A percentile compares a stretch with the other conserved stretches of the same genome.
These are phyloP conservation scores for Pogonocherus hispidulus DNA, from an alignment of 2,888 invertebrate species.

Conservation along the genomic window DNA sequence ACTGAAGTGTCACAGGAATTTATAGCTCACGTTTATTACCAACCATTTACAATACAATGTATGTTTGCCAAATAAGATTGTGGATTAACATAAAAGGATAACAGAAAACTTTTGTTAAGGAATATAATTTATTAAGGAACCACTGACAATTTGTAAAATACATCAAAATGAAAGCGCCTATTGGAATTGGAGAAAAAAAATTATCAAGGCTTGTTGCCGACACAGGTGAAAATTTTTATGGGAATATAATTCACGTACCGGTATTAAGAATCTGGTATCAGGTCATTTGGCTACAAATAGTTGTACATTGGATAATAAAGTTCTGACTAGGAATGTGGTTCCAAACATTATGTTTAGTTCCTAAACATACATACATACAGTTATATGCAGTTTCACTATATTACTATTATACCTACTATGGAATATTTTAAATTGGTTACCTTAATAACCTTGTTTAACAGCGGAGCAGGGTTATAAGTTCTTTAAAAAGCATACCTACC, in stretches of 20 bases:
- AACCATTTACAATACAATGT: background rate
- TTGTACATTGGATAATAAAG: too few species aligned
- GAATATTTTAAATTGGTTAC: too few species aligned
- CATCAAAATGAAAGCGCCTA: background rate
- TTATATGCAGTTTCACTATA: too few species aligned
- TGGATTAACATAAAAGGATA: slow-evolving; percentile 2
- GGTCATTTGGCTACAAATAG: background rate
- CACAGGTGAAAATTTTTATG: background rate
- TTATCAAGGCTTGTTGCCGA: background rate
- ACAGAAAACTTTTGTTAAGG: slow-evolving; percentile 10
- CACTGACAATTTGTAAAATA: slow-evolving; percentile 9
- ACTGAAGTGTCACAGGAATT: background rate
- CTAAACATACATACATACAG: too few species aligned
- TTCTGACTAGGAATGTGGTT: too few species aligned
- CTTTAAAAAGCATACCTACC: too few species aligned
- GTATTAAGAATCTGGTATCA: background rate
- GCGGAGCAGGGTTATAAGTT: too few species aligned
- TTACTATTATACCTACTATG: too few species aligned
- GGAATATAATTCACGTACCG: background rate
- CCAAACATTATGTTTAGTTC: too few species aligned
- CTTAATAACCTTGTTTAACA: too few species aligned
- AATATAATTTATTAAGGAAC: slow-evolving; percentile 11
- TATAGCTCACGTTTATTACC: slow-evolving; percentile 6
- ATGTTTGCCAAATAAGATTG: background rate
- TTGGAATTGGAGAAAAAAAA: background rate